phyloP scores from a whole-genome alignment of 2,888 invertebrate species.

The Prosopocoilus inquinatus region DNA sequence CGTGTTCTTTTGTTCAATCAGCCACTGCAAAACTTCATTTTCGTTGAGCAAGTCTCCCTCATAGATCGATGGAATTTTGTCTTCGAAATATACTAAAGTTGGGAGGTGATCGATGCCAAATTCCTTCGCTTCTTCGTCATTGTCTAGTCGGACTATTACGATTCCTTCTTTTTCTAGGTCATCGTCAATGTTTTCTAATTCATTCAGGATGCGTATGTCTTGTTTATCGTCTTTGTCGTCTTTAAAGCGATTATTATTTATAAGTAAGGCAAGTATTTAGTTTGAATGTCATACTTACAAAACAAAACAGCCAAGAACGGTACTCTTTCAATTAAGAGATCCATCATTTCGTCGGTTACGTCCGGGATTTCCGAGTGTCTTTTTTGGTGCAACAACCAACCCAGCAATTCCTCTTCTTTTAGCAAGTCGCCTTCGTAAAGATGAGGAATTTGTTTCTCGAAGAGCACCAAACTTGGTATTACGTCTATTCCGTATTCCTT shows the following conservation, averaged over 20 bases:
- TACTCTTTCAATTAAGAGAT: conserved; percentile 77
- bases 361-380: conserved; percentile 89
- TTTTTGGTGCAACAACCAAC: conserved; percentile 89
- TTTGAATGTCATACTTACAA: conserved; percentile 63
- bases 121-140: conserved; percentile 86
- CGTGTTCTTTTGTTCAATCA: conserved; percentile 81
- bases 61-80: conserved; percentile 86
- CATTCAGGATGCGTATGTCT: conserved; percentile 82
- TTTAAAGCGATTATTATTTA: conserved; percentile 39
- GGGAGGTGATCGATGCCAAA: conserved; percentile 88
- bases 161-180: conserved; percentile 88
- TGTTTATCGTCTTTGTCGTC: conserved; percentile 90
- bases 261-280: too few species aligned
- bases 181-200: conserved; percentile 90
- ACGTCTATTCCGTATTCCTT: conserved; percentile 85
- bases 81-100: conserved; percentile 84
- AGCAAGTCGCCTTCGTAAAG: conserved; percentile 69
- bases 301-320: conserved; percentile 86
- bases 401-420: conserved; percentile 86
- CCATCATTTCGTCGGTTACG: conserved; percentile 92
- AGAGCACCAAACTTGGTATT: conserved; percentile 78
- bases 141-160: conserved; percentile 86
- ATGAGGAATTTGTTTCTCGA: conserved; percentile 63
- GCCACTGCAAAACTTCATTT: conserved; percentile 87
- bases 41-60: conserved; percentile 91